phyloP scores from a whole-genome alignment of 2,888 invertebrate species.

The Lutraria lutraria region DNA sequence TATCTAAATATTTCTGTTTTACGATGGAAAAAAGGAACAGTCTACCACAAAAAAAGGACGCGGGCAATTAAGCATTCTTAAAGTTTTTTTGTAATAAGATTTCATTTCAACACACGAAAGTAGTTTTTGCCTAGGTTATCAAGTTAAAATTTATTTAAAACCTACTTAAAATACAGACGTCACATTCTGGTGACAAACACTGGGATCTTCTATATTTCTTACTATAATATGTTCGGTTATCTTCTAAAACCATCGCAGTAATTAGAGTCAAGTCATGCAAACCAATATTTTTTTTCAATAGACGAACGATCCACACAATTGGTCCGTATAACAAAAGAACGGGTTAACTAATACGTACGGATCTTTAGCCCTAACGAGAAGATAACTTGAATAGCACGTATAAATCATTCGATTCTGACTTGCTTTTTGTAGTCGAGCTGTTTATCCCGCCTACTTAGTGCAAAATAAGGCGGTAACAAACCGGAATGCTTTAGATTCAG shows the following conservation, averaged over 20 bases:
- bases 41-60: not conserved
- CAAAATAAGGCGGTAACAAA: slow-evolving; percentile 55
- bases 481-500: not conserved
- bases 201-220: not conserved
- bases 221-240: slow-evolving; percentile 24
- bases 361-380: slow-evolving; percentile 50
- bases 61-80: not conserved
- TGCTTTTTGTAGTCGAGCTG: slow-evolving; percentile 39
- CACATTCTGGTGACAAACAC: slow-evolving; percentile 17
- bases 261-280: slow-evolving; percentile 27
- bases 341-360: slow-evolving; percentile 22
- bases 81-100: slow-evolving; percentile 12
- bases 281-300: slow-evolving; percentile 33
- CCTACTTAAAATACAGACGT: slow-evolving; percentile 1
- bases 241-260: slow-evolving; percentile 19
- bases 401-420: slow-evolving; percentile 54
- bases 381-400: slow-evolving; percentile 53
- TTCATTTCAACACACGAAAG: not conserved
- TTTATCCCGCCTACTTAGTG: slow-evolving; percentile 54
- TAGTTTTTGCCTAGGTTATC: not conserved
- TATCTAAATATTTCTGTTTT: not conserved
- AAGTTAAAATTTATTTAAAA: slow-evolving; percentile 7
- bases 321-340: slow-evolving; percentile 18
- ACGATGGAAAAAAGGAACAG: not conserved
- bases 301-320: slow-evolving; percentile 38